These are phyloP conservation scores for Nomada goodeniana DNA, from an alignment of 2,888 invertebrate species.

Conservation along the genomic window DNA sequence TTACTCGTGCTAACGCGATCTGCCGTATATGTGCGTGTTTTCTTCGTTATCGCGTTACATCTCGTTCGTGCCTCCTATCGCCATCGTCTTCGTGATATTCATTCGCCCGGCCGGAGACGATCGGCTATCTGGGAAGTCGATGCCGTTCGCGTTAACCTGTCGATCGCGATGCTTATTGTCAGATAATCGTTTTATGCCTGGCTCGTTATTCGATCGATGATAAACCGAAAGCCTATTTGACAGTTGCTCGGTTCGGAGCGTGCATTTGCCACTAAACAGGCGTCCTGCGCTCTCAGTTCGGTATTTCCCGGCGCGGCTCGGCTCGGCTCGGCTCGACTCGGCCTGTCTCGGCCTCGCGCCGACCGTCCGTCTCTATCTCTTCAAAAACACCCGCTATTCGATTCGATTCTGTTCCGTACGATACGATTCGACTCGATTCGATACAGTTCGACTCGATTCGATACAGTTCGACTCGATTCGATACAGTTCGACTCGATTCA, in stretches of 20 bases:
- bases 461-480: slow-evolving; percentile 8
- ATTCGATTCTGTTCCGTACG: slow-evolving; percentile 24
- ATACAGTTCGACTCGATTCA: slow-evolving; percentile 1
- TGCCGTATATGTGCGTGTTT: neutral
- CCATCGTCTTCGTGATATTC: neutral
- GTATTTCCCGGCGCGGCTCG: slow-evolving; percentile 43
- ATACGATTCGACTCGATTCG: neutral
- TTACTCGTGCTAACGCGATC: neutral
- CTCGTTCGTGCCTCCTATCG: neutral
- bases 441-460: too few species aligned
- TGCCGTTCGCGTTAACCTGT: neutral
- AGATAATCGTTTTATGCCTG: neutral
- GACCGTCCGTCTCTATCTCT: neutral
- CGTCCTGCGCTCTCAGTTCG: slow-evolving; percentile 45
- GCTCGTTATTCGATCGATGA: slow-evolving; percentile 23
- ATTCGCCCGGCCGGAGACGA: neutral
- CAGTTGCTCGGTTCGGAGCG: slow-evolving; percentile 22
- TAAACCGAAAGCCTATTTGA: slow-evolving; percentile 24
- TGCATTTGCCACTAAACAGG: slow-evolving; percentile 55
- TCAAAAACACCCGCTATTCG: neutral
- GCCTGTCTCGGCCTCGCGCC: slow-evolving; percentile 27
- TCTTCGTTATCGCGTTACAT: neutral
- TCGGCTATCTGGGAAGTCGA: neutral
- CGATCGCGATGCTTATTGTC: neutral
- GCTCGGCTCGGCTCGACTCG: slow-evolving; percentile 37